Evolutionary conservation across 2,113 vertebrate genomes (phyloP).

Genomic region (Hippocampus abdominalis): DNA sequence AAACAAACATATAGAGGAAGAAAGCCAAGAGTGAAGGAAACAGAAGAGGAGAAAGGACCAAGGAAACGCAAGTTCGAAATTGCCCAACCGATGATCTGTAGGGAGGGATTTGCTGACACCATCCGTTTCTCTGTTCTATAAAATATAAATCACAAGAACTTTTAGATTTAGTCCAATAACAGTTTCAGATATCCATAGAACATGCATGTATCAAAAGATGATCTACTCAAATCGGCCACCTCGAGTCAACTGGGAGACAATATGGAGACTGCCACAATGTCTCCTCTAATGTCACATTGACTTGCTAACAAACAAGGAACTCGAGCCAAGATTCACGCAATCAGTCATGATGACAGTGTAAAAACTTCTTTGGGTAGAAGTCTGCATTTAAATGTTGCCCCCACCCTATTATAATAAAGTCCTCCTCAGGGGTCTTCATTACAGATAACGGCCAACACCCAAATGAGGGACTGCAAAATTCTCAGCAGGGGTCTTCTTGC

Average conservation of each 20-base stretch:
- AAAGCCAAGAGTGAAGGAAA: conserved; percentile 1
- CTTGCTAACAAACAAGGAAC: background rate
- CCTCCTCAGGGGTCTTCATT: conserved; percentile 1
- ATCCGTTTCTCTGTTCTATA: no score
- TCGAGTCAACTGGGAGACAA: no score
- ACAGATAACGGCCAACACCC: conserved; percentile 43
- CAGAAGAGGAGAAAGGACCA: conserved; percentile 4
- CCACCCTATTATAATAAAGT: conserved; percentile 19
- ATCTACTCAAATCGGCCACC: background rate
- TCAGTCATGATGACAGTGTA: background rate
- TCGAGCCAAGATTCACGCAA: background rate
- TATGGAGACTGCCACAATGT: no score
- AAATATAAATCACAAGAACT: background rate
- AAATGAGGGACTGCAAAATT: conserved; percentile 46
- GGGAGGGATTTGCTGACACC: no score
- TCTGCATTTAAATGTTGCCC: conserved; percentile 38
- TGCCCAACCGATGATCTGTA: no score
- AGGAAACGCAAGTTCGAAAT: conserved; percentile 12
- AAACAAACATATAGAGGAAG: background rate
- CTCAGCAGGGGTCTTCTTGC: conserved; percentile 32
- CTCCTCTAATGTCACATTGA: background rate
- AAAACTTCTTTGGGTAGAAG: conserved; percentile 9
- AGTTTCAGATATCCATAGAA: no score
- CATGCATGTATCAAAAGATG: no score
- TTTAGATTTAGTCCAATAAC: no score